Conservation (phyloP, 1,140 invertebrate species). For the Bombus cullumanus region DNA sequence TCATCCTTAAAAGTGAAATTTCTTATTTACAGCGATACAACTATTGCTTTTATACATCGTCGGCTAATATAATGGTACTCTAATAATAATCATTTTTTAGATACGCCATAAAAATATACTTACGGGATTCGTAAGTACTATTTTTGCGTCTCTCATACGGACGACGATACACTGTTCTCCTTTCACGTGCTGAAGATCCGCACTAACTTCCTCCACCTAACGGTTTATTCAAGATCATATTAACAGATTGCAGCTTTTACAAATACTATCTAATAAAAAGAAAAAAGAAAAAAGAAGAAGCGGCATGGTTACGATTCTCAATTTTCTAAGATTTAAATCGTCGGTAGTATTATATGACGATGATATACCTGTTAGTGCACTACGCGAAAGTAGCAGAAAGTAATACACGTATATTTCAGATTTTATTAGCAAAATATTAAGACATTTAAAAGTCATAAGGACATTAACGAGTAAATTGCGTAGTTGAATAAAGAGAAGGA, state of each 20-base stretch:
- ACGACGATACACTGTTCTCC: slow-evolving; percentile 97
- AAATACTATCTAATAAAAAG: not conserved
- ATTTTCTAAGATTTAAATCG: not conserved
- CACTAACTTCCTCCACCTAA: slow-evolving; percentile 91
- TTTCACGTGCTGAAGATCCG: slow-evolving; percentile 93
- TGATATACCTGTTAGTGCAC: not conserved
- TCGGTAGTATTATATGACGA: not conserved
- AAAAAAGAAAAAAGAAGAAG: not conserved
- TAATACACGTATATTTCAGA: no score
- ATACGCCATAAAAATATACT: slow-evolving; percentile 76
- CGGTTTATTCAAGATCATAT: not conserved
- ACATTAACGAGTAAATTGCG: no score
- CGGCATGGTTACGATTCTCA: accelerated
- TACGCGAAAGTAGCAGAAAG: no score
- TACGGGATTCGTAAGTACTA: slow-evolving; percentile 96
- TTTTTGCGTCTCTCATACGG: slow-evolving; percentile 93
- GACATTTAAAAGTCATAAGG: no score
- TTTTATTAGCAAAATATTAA: no score
- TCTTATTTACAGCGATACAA: not conserved
- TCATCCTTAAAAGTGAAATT: slow-evolving; percentile 89
- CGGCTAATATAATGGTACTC: not conserved
- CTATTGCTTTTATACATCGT: no score
- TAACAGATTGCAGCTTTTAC: not conserved
- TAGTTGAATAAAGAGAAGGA: no score
- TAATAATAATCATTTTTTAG: not conserved